Percentiles rank a stretch among this genome's conserved stretches.
Evolutionary conservation across 2,113 vertebrate genomes (phyloP).

Genomic region (Prunella himalayana): DNA sequence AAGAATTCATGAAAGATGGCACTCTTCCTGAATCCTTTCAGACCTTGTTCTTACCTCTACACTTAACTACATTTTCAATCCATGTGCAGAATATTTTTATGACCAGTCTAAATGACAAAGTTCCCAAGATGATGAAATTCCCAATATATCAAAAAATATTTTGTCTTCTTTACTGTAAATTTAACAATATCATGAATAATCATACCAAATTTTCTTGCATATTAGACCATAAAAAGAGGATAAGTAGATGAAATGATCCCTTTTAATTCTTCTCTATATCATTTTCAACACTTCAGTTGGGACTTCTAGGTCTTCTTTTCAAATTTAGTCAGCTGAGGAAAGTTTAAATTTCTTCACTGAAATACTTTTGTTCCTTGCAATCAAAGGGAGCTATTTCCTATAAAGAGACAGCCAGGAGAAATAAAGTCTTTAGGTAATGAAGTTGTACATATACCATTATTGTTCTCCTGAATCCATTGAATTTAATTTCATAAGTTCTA

Average conservation of each 20-base stretch:
- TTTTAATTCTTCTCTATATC: not conserved
- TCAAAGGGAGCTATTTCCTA: not conserved
- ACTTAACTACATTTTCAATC: not conserved
- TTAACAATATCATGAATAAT: not conserved
- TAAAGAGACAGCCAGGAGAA: not conserved
- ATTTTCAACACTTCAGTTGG: not conserved
- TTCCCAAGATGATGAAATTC: not conserved
- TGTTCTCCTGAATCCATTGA: not conserved
- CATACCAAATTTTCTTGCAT: not conserved
- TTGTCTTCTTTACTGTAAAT: not conserved
- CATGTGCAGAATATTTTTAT: not conserved
- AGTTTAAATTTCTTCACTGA: not conserved
- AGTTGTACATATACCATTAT: not conserved
- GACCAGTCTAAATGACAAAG: not conserved
- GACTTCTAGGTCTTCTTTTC: not conserved
- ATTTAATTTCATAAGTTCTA: not conserved
- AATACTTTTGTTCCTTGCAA: not conserved
- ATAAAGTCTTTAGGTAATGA: not conserved
- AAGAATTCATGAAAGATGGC: not conserved
- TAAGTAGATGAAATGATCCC: not conserved
- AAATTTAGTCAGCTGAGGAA: not conserved
- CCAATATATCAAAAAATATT: not conserved
- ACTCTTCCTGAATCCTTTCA: not conserved
- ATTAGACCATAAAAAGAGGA: not conserved
- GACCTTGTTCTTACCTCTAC: not conserved